Percentiles rank a stretch among this genome's conserved stretches.
phyloP scores from a whole-genome alignment of 2,888 invertebrate species.

The Platycnemis pennipes region DNA sequence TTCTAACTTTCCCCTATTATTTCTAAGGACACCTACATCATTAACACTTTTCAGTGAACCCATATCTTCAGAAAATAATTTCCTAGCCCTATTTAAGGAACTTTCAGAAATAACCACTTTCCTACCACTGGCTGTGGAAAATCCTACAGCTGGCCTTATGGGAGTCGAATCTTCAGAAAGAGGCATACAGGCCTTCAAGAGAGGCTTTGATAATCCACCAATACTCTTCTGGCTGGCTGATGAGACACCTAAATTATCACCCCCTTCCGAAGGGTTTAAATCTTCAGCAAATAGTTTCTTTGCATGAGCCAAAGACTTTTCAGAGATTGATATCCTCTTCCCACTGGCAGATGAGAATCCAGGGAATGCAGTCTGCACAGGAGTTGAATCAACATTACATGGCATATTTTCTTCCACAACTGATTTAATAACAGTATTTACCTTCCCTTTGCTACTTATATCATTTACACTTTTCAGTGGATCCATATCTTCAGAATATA shows the following conservation, averaged over 20 bases:
- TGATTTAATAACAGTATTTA: not conserved
- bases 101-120: slow-evolving; percentile 76
- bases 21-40: slow-evolving; percentile 69
- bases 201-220: not conserved
- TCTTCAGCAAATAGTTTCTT: slow-evolving; percentile 65
- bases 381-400: not conserved
- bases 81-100: slow-evolving; percentile 72
- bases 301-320: slow-evolving; percentile 72
- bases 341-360: slow-evolving; percentile 74
- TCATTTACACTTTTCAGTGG: too few species aligned
- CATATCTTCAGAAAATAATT: slow-evolving; percentile 65
- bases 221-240: slow-evolving; percentile 60
- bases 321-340: slow-evolving; percentile 73
- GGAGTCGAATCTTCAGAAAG: not conserved
- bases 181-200: not conserved
- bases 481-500: not conserved
- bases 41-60: not conserved
- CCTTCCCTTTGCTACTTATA: not conserved
- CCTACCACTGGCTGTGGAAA: slow-evolving; percentile 78
- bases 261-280: not conserved
- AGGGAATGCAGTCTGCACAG: slow-evolving; percentile 17
- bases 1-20: slow-evolving; percentile 78
- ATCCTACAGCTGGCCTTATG: slow-evolving; percentile 72
- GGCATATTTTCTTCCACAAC: slow-evolving; percentile 70
- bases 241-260: not conserved